Percentiles rank a stretch among this genome's conserved stretches.
Conservation (phyloP, 2,888 invertebrate species). For the Candidula unifasciata region DNA sequence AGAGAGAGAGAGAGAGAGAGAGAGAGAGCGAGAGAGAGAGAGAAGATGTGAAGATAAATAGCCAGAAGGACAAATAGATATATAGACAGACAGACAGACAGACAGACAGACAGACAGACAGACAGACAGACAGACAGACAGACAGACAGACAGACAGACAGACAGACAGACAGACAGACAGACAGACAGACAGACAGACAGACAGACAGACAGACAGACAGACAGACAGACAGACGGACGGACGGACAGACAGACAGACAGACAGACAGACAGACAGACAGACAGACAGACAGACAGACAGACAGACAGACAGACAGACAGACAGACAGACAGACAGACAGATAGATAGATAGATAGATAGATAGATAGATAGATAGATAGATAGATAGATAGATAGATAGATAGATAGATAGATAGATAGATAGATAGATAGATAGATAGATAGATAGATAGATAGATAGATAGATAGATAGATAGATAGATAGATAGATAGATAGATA, state of each 20-base stretch:
- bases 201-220: too few species aligned
- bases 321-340: background rate
- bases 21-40: background rate
- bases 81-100: background rate
- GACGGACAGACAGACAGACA: too few species aligned
- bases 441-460: too few species aligned
- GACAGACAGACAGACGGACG: too few species aligned
- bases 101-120: conserved; percentile 9
- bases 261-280: background rate
- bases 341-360: background rate
- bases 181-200: too few species aligned
- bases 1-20: background rate
- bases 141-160: too few species aligned
- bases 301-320: background rate
- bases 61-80: background rate
- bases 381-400: background rate
- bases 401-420: too few species aligned
- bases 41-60: background rate
- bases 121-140: background rate
- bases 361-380: background rate
- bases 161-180: too few species aligned
- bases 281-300: background rate
- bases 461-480: too few species aligned
- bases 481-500: too few species aligned
- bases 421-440: too few species aligned